These are phyloP conservation scores for Calosoma granatense DNA, from an alignment of 1,140 invertebrate species.

Conservation along the genomic window DNA sequence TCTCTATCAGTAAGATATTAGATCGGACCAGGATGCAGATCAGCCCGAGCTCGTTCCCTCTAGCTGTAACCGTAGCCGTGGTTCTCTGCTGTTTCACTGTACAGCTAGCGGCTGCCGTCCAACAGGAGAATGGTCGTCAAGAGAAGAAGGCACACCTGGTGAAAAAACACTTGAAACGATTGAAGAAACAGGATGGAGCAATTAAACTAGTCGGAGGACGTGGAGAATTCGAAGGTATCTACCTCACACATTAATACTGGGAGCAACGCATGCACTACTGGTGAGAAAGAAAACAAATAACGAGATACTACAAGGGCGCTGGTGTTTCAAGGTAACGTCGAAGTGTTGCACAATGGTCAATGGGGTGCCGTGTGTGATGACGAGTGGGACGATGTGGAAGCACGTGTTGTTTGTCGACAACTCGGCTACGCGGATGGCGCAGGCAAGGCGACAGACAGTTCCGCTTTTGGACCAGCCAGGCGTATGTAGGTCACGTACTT, in stretches of 20 bases:
- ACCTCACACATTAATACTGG: slow-evolving; percentile 9
- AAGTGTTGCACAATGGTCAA: slow-evolving; percentile 70
- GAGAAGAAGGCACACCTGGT: slow-evolving; percentile 35
- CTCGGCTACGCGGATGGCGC: slow-evolving; percentile 51
- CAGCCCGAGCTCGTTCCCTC: neutral
- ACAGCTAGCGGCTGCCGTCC: neutral
- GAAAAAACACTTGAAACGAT: slow-evolving; percentile 45
- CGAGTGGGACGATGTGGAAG: slow-evolving; percentile 78
- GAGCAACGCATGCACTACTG: neutral
- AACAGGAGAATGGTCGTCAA: neutral
- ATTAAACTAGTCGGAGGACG: slow-evolving; percentile 56
- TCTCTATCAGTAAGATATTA: neutral
- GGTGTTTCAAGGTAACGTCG: slow-evolving; percentile 66
- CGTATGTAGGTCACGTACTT: slow-evolving; percentile 37
- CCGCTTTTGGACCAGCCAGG: slow-evolving; percentile 62
- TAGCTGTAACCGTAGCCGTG: too few relatives aligned
- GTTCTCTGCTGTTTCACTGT: neutral
- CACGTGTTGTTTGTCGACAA: slow-evolving; percentile 69
- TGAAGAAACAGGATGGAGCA: slow-evolving; percentile 60
- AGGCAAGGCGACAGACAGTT: slow-evolving; percentile 53
- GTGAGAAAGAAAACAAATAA: too few relatives aligned
- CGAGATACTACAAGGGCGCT: too few relatives aligned
- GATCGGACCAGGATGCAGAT: neutral
- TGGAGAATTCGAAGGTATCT: slow-evolving; percentile 54
- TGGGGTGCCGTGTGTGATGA: slow-evolving; percentile 91